phyloP scores from a whole-genome alignment of 2,888 invertebrate species.

The Amiota mariae region DNA sequence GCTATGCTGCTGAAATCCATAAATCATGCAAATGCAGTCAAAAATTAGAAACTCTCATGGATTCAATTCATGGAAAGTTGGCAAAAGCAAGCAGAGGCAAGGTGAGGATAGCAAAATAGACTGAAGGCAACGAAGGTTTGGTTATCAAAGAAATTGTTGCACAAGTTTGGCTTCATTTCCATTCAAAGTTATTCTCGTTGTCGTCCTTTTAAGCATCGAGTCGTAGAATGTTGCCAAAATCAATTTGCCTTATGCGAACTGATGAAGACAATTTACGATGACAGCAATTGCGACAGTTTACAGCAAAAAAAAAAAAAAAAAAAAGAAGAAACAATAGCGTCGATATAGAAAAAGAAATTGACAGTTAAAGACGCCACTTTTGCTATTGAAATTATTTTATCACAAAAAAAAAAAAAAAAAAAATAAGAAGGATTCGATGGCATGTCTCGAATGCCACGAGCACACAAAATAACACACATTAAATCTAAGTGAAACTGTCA shows the following conservation, averaged over 20 bases:
- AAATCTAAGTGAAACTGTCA: conserved; percentile 51
- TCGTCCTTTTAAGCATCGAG: conserved; percentile 27
- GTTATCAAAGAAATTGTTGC: conserved; percentile 9
- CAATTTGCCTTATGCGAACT: conserved; percentile 55
- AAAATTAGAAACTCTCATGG: background rate
- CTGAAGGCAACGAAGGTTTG: no score
- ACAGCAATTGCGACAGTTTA: background rate
- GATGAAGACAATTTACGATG: conserved; percentile 37
- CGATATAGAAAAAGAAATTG: background rate
- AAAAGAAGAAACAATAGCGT: conserved; percentile 1
- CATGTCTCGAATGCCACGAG: conserved; percentile 11
- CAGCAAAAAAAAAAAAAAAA: background rate
- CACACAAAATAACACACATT: no score
- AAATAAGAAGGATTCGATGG: no score
- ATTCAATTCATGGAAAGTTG: background rate
- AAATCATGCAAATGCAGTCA: conserved; percentile 22
- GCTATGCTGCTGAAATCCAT: background rate
- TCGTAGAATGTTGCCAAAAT: conserved; percentile 42
- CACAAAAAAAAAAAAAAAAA: no score
- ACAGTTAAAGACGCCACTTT: no score
- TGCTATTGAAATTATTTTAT: no score
- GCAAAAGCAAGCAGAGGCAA: background rate
- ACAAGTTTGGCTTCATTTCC: background rate
- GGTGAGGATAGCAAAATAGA: background rate
- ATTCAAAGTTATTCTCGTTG: background rate